These are phyloP conservation scores for Diplodus sargus DNA, from an alignment of 2,797 vertebrate species.

Conservation along the genomic window DNA sequence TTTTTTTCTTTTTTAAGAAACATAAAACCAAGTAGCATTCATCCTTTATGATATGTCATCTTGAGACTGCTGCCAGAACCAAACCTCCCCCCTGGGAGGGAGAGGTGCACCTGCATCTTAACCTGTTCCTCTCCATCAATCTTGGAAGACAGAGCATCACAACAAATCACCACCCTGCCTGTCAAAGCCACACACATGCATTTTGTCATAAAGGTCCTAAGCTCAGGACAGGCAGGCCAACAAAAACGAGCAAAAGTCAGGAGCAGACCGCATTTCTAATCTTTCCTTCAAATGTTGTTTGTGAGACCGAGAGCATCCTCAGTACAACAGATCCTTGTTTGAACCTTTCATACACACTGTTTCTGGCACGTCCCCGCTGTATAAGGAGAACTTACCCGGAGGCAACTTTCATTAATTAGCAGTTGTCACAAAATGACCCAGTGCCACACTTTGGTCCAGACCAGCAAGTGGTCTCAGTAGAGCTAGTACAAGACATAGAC, in stretches of 20 bases:
- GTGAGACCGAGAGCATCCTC: neutral
- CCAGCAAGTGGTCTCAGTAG: neutral
- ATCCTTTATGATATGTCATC: constrained; percentile 20
- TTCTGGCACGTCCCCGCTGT: neutral
- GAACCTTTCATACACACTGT: neutral
- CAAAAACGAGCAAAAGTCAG: neutral
- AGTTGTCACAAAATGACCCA: constrained; percentile 38
- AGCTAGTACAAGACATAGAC: neutral
- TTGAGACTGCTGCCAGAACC: constrained; percentile 16
- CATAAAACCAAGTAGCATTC: neutral
- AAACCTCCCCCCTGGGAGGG: constrained; percentile 3
- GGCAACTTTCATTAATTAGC: constrained; percentile 49
- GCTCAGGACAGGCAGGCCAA: neutral
- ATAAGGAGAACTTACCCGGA: neutral
- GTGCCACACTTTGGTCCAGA: constrained; percentile 1
- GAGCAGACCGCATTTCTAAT: neutral
- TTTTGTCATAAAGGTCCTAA: constrained; percentile 4
- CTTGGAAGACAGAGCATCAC: constrained; percentile 14
- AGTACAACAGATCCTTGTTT: neutral
- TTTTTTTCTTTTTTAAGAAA: too few relatives aligned
- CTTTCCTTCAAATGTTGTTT: neutral
- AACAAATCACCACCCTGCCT: constrained; percentile 22
- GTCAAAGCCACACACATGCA: neutral
- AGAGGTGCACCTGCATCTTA: constrained; percentile 31
- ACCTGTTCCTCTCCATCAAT: constrained; percentile 44